phyloP scores from a whole-genome alignment of 2,888 invertebrate species.

The Thymelicus lineola region DNA sequence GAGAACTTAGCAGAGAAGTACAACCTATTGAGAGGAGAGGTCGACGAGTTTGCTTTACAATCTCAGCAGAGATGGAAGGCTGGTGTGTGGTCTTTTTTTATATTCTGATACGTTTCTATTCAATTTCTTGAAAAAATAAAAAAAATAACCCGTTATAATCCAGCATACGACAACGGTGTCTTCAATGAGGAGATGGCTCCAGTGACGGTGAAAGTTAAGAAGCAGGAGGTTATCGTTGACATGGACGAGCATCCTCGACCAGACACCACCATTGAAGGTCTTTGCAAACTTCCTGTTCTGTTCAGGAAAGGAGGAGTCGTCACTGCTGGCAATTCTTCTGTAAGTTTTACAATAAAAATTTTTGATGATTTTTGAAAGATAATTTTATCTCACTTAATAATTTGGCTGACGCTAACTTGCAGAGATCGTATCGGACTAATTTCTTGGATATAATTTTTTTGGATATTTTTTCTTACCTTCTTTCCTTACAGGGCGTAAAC shows the following conservation, averaged over 20 bases:
- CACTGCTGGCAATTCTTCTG: conserved; percentile 98
- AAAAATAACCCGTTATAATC: conserved; percentile 37
- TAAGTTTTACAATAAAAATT: conserved; percentile 55
- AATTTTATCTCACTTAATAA: no score
- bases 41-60: conserved; percentile 92
- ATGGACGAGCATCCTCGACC: conserved; percentile 97
- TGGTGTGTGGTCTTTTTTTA: conserved; percentile 77
- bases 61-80: conserved; percentile 95
- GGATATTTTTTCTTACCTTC: background rate
- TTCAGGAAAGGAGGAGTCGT: conserved; percentile 97
- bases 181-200: conserved; percentile 96
- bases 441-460: no score
- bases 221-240: conserved; percentile 90
- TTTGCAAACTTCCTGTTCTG: conserved; percentile 93
- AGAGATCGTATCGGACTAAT: no score
- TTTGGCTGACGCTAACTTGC: no score
- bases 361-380: no score
- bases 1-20: conserved; percentile 95
- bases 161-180: conserved; percentile 93
- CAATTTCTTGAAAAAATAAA: background rate
- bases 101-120: background rate
- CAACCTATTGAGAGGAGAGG: conserved; percentile 90
- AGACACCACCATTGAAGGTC: conserved; percentile 91
- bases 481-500: conserved; percentile 90
- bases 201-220: conserved; percentile 92